Conservation (phyloP, 2,888 invertebrate species). For the Rhingia campestris region DNA sequence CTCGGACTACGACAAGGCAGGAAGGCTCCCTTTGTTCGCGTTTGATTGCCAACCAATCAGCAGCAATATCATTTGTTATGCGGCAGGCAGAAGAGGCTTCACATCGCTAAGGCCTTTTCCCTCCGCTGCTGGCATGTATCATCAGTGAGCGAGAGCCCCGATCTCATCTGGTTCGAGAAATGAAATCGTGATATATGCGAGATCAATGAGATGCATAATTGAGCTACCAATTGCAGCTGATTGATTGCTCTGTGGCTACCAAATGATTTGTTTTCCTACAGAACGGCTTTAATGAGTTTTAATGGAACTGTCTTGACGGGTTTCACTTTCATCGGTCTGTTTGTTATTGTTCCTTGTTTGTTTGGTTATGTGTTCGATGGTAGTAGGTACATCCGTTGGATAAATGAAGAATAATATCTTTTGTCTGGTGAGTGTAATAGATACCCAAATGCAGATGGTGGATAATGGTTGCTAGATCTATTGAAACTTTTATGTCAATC, state of each 20-base stretch:
- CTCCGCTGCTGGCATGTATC: slow-evolving; percentile 26
- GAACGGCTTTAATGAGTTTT: slow-evolving; percentile 65
- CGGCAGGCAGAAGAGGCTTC: slow-evolving; percentile 32
- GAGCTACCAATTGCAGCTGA: slow-evolving; percentile 82
- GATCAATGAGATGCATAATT: slow-evolving; percentile 80
- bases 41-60: slow-evolving; percentile 70
- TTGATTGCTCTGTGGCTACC: slow-evolving; percentile 79
- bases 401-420: slow-evolving; percentile 4
- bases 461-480: background rate
- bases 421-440: slow-evolving; percentile 3
- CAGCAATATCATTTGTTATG: slow-evolving; percentile 73
- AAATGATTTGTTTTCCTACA: slow-evolving; percentile 70
- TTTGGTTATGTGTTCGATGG: background rate
- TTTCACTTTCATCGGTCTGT: slow-evolving; percentile 54
- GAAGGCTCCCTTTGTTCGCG: slow-evolving; percentile 62
- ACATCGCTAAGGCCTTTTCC: slow-evolving; percentile 35
- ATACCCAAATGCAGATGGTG: slow-evolving; percentile 5
- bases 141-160: slow-evolving; percentile 28
- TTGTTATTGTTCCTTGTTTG: slow-evolving; percentile 17
- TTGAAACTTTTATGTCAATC: too few species aligned
- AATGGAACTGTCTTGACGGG: slow-evolving; percentile 34
- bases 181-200: slow-evolving; percentile 74
- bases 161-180: slow-evolving; percentile 59
- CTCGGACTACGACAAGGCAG: slow-evolving; percentile 31
- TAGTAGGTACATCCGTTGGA: background rate